Evolutionary conservation across 2,113 vertebrate species (phyloP).

Genomic region (Accipiter cooperii): DNA sequence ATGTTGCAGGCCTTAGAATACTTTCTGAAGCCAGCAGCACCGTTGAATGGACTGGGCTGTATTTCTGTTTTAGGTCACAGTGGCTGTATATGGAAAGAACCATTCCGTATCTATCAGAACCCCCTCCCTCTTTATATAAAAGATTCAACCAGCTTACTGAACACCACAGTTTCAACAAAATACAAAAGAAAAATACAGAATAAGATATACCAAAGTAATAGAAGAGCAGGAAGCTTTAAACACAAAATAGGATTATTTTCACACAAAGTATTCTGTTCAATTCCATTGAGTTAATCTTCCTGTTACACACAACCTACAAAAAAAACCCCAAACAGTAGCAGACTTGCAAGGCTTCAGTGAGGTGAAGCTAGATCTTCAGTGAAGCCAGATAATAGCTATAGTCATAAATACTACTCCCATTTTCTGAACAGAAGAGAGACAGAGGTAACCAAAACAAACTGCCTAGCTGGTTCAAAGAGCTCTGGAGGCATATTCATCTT

Average conservation of each 20-base stretch:
- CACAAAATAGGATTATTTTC: conserved; percentile 24
- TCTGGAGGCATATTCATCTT: background rate
- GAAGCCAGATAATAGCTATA: background rate
- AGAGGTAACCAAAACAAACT: background rate
- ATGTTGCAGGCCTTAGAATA: background rate
- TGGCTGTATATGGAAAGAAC: background rate
- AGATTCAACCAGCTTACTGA: background rate
- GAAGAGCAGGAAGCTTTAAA: conserved; percentile 29
- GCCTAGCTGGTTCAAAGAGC: background rate
- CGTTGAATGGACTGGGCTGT: background rate
- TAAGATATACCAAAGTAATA: background rate
- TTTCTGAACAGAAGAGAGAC: background rate
- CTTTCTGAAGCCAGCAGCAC: background rate
- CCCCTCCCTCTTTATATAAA: background rate
- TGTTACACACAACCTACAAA: background rate
- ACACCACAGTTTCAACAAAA: background rate
- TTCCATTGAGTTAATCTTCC: background rate
- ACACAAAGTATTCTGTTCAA: background rate
- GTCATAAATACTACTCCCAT: background rate
- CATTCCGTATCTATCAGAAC: background rate
- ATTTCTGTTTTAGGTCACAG: background rate
- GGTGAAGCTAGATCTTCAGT: background rate
- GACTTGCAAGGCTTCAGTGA: background rate
- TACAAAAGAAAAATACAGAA: background rate
- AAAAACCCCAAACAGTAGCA: background rate